phyloP scores from a whole-genome alignment of 1,140 invertebrate genomes.

The Pseudomyrmex pallidus region DNA sequence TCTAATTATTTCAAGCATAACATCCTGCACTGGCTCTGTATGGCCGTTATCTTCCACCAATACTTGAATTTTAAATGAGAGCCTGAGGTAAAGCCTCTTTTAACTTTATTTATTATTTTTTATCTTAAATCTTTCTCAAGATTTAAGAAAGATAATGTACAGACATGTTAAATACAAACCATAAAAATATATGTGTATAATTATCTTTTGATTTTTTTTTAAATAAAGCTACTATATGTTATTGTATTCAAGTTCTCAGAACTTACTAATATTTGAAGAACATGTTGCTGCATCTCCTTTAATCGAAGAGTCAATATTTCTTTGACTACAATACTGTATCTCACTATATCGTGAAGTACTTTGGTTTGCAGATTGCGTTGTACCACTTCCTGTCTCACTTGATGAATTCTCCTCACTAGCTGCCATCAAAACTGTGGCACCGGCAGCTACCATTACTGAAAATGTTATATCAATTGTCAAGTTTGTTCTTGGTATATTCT shows the following conservation, averaged over 20 bases:
- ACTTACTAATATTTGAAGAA: slow-evolving; percentile 64
- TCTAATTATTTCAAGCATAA: too few relatives aligned
- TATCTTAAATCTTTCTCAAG: too few relatives aligned
- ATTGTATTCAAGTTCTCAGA: neutral
- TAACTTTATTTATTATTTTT: too few relatives aligned
- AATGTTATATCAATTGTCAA: slow-evolving; percentile 16
- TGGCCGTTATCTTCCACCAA: too few relatives aligned
- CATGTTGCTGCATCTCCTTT: slow-evolving; percentile 63
- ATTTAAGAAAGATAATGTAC: neutral
- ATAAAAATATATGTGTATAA: neutral
- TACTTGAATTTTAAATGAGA: too few relatives aligned
- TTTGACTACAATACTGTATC: slow-evolving; percentile 59
- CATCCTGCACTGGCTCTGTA: too few relatives aligned
- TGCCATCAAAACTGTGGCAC: slow-evolving; percentile 76
- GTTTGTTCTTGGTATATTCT: neutral
- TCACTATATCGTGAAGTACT: slow-evolving; percentile 58
- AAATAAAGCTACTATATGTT: neutral
- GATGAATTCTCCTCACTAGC: slow-evolving; percentile 74
- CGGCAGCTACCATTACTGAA: slow-evolving; percentile 78
- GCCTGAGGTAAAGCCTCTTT: too few relatives aligned
- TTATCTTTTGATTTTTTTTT: neutral
- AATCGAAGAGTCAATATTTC: slow-evolving; percentile 52
- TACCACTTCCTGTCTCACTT: slow-evolving; percentile 64
- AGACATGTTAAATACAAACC: slow-evolving; percentile 16
- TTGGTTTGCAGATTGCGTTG: slow-evolving; percentile 56